Evolutionary conservation across 2,113 vertebrate species (phyloP).

Genomic region (Phocoena sinus): DNA sequence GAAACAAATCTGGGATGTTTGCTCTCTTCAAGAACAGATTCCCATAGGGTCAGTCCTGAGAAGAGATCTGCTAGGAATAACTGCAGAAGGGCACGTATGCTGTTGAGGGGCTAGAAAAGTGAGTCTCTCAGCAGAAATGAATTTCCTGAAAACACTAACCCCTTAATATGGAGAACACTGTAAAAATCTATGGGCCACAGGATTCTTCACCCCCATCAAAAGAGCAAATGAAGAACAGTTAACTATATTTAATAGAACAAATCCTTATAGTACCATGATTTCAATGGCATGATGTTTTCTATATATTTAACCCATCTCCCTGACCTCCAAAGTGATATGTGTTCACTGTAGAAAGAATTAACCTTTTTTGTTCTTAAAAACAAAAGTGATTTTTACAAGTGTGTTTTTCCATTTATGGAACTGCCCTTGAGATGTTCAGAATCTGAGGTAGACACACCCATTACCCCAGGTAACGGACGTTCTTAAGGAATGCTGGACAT

Average conservation of each 20-base stretch:
- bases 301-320: neutral
- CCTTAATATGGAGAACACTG: neutral
- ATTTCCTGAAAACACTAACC: neutral
- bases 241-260: neutral
- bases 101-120: neutral
- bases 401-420: neutral
- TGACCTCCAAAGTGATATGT: neutral
- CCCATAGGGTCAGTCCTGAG: neutral
- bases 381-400: neutral
- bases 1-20: constrained; percentile 1
- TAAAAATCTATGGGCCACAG: neutral
- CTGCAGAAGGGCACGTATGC: fast-evolving
- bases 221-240: neutral
- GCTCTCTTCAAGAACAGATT: neutral
- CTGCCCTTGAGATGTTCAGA: neutral
- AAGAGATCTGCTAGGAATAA: neutral
- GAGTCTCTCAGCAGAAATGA: neutral
- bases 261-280: neutral
- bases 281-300: neutral
- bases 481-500: neutral
- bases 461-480: neutral
- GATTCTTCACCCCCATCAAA: neutral
- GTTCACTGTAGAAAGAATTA: neutral
- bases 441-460: neutral
- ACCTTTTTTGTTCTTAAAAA: neutral